Conservation (phyloP, 2,113 vertebrate species). For the Fregetta grallaria region DNA sequence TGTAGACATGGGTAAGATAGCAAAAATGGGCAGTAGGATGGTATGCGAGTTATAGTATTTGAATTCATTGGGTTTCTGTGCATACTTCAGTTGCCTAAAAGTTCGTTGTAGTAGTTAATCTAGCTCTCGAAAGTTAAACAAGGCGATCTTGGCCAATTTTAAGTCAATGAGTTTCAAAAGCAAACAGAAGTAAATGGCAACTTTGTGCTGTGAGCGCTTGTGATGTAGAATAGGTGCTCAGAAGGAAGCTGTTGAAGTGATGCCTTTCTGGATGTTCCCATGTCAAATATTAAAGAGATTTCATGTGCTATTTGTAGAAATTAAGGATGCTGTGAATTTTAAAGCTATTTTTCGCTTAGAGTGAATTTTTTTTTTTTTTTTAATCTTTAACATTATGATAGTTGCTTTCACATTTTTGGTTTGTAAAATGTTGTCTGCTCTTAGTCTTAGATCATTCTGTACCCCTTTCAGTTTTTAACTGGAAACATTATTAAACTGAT, state of each 20-base stretch:
- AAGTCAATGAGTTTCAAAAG: neutral
- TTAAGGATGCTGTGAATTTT: neutral
- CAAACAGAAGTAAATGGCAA: neutral
- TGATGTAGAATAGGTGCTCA: neutral
- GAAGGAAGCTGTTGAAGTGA: neutral
- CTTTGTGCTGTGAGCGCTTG: neutral
- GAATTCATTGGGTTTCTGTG: neutral
- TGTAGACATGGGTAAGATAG: neutral
- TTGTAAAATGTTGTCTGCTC: neutral
- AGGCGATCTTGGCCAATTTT: neutral
- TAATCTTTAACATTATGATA: neutral
- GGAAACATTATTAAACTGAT: neutral
- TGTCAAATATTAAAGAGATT: neutral
- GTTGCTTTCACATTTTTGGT: neutral
- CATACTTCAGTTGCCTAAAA: neutral
- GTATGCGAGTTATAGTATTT: neutral
- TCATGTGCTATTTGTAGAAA: neutral
- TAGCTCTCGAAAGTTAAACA: neutral
- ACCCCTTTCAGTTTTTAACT: neutral
- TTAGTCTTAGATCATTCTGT: neutral
- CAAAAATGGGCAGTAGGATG: neutral
- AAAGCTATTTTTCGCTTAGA: neutral
- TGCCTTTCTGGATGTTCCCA: neutral
- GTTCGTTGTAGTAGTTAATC: neutral
- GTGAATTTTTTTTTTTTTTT: neutral